phyloP scores from a whole-genome alignment of 1,140 invertebrate genomes.

The Drosophila ambigua region DNA sequence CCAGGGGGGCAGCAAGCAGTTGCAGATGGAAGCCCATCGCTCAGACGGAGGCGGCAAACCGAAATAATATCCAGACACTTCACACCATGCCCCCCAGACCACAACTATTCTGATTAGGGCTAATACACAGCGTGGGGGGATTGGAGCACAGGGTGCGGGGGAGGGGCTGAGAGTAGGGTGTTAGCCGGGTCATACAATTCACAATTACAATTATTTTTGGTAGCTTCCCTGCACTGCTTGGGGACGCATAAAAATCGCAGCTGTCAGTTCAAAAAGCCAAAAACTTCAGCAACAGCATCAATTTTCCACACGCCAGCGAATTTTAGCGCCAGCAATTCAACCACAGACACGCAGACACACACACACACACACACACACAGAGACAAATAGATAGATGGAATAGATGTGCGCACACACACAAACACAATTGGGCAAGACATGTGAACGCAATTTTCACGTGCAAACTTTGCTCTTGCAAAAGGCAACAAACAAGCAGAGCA shows the following conservation, averaged over 20 bases:
- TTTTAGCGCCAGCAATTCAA: conserved; percentile 46
- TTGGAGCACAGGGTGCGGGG: too few relatives aligned
- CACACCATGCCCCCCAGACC: conserved; percentile 12
- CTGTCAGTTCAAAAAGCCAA: conserved; percentile 82
- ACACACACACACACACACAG: conserved; percentile 17
- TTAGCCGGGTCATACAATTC: conserved; percentile 44
- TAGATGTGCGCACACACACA: conserved; percentile 4
- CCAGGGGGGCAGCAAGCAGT: background rate
- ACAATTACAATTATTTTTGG: conserved; percentile 78
- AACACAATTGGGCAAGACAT: conserved; percentile 54
- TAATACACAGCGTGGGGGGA: background rate
- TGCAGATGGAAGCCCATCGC: conserved; percentile 39
- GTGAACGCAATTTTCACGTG: conserved; percentile 78
- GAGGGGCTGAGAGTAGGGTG: background rate
- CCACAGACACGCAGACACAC: conserved; percentile 29
- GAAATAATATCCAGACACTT: conserved; percentile 41
- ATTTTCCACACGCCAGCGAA: conserved; percentile 71
- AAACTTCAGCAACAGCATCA: conserved; percentile 77
- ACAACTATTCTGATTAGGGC: conserved; percentile 26
- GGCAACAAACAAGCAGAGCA: conserved; percentile 56
- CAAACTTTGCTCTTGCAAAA: conserved; percentile 66
- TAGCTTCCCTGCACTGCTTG: conserved; percentile 44
- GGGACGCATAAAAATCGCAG: conserved; percentile 76
- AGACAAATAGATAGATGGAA: background rate
- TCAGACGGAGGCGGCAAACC: conserved; percentile 39